Evolutionary conservation across 2,113 vertebrate species (phyloP).

Genomic region (Oxyura jamaicensis): DNA sequence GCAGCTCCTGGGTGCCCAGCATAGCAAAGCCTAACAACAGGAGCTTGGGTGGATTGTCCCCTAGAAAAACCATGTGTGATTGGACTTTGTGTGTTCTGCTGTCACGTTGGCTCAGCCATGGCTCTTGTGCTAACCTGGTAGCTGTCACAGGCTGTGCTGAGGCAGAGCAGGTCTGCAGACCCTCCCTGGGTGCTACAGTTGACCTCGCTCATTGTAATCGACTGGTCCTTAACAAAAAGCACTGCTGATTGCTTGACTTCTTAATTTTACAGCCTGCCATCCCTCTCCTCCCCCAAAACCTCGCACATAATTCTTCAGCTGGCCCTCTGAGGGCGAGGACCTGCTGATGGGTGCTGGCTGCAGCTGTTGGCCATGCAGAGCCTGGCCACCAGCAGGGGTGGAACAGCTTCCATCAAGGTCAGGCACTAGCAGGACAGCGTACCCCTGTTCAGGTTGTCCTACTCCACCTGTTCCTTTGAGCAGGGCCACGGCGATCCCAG

Average conservation of each 20-base stretch:
- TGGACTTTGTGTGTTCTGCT: neutral
- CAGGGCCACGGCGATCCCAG: neutral
- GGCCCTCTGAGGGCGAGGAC: neutral
- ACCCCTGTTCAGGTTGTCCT: neutral
- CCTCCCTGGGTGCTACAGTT: neutral
- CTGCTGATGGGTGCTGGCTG: neutral
- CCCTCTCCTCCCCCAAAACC: neutral
- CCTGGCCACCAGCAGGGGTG: neutral
- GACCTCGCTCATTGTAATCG: fast-evolving
- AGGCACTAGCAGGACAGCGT: neutral
- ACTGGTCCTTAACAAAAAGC: neutral
- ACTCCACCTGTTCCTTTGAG: neutral
- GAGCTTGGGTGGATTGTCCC: neutral
- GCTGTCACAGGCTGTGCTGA: neutral
- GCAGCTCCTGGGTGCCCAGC: neutral
- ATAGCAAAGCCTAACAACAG: fast-evolving
- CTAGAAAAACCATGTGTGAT: neutral
- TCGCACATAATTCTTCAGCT: neutral
- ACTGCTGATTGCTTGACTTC: neutral
- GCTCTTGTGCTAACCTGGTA: neutral
- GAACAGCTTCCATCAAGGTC: neutral
- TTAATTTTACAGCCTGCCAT: constrained; percentile 4
- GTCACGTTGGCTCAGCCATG: neutral
- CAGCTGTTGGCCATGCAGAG: neutral
- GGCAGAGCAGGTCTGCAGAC: neutral